These are phyloP conservation scores for Loriculus beryllinus DNA, from an alignment of 2,797 vertebrate species.

Conservation along the genomic window DNA sequence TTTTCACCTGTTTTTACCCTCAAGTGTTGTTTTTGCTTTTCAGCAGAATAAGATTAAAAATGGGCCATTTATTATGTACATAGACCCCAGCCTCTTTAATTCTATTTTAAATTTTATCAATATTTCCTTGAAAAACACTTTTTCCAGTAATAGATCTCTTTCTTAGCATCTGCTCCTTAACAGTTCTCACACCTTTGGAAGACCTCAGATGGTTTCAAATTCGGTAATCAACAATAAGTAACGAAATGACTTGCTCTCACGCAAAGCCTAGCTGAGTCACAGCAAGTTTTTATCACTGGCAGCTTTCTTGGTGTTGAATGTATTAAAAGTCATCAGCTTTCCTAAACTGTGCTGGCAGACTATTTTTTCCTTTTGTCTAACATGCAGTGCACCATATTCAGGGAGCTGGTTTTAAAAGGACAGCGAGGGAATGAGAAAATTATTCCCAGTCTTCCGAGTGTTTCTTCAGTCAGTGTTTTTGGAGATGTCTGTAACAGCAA, in stretches of 20 bases:
- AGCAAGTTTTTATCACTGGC: background rate
- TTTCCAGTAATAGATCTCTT: background rate
- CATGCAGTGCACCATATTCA: background rate
- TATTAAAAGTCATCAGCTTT: constrained; percentile 23
- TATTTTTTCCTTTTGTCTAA: background rate
- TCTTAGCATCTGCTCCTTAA: background rate
- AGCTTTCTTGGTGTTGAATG: background rate
- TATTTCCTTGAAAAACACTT: background rate
- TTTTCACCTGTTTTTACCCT: background rate
- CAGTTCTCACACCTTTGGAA: background rate
- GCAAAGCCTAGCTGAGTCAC: constrained; percentile 29
- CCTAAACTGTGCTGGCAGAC: background rate
- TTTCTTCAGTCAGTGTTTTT: background rate
- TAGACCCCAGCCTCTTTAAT: background rate
- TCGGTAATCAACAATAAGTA: constrained; percentile 21
- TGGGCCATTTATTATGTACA: background rate
- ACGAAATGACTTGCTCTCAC: constrained; percentile 4
- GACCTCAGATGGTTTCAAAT: background rate
- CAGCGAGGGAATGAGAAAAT: background rate
- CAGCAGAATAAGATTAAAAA: background rate
- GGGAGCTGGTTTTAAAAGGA: background rate
- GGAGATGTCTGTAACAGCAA: background rate
- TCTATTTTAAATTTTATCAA: background rate
- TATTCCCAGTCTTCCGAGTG: background rate
- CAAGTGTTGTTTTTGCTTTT: background rate